Evolutionary conservation across 1,140 invertebrate species (phyloP), one percentile per base, ranked within the genome.

Genomic region (Phymastichus coffea): DNA sequence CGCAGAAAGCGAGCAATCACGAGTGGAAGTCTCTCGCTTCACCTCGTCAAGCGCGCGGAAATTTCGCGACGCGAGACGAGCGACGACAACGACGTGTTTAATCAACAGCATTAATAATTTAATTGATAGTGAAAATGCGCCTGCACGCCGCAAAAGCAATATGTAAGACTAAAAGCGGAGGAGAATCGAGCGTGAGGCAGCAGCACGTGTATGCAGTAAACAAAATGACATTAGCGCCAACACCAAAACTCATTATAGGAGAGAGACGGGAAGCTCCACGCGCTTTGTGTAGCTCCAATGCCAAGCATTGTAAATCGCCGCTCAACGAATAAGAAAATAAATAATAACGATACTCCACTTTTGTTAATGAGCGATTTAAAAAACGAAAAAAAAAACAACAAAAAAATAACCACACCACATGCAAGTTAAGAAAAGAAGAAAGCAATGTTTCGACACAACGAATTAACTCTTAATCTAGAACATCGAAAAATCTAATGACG

Each of bases 371-470:
- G 6, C 12, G 28, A 33, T 33, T 12, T 33, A 33, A 12, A 33
- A 33, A 33, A 7, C 6, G 12, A 7, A 7, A 33, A 12, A 7
- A 12, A 33, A 12, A 7, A 33, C 28, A 12, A 7, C 6, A 33
- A 33, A 33, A 33, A 33, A 7, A 33, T 6, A 12, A 33, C 12
- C 12, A 6, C 6, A 33, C 6, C 12, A 33, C 28, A 33, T 33
- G 12, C 28, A 12, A 33, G 12, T 12, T 33, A 33, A 33, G n/a
- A n/a, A n/a, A n/a, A n/a, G n/a, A n/a, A n/a, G 70, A 75, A 78
- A 80, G 78, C 78, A 80, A 80, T 80, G 77, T 80, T 80, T 80
- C 78, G 72, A 80, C 66, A 80, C 78, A 80, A 80, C 78, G 78
- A 80, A 80, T 78, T 79, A 76, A 72, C 68, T 25, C 40, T 55